Conservation (phyloP, 2,888 invertebrate genomes). For the Drosophila crucigera region DNA sequence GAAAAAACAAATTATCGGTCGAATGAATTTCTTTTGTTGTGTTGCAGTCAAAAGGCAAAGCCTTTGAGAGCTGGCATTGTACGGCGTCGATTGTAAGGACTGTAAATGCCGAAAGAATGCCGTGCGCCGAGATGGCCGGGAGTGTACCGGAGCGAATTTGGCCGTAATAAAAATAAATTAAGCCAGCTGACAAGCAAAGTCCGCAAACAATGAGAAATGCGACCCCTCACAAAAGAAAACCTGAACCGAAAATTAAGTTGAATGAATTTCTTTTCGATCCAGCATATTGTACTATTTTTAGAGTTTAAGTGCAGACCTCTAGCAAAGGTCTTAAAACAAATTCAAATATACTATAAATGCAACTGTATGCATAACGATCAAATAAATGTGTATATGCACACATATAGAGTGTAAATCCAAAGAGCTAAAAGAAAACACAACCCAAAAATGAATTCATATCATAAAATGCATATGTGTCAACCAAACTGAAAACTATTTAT, state of each 20-base stretch:
- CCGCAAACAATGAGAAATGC: slow-evolving; percentile 53
- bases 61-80: slow-evolving; percentile 56
- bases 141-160: slow-evolving; percentile 46
- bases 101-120: slow-evolving; percentile 37
- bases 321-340: slow-evolving; percentile 66
- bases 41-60: slow-evolving; percentile 52
- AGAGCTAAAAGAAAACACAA: slow-evolving; percentile 25
- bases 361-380: slow-evolving; percentile 6
- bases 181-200: slow-evolving; percentile 50
- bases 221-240: slow-evolving; percentile 8
- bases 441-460: slow-evolving; percentile 68
- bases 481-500: slow-evolving; percentile 62
- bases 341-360: slow-evolving; percentile 20
- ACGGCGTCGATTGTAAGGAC: slow-evolving; percentile 60
- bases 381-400: slow-evolving; percentile 18
- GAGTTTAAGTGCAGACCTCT: slow-evolving; percentile 64
- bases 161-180: slow-evolving; percentile 74
- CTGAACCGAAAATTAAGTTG: slow-evolving; percentile 31
- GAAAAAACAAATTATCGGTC: slow-evolving; percentile 11
- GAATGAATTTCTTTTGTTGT: slow-evolving; percentile 46
- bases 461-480: slow-evolving; percentile 73
- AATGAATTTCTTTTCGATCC: slow-evolving; percentile 29
- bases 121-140: slow-evolving; percentile 50
- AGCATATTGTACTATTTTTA: slow-evolving; percentile 67
- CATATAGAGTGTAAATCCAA: slow-evolving; percentile 24